Evolutionary conservation across 2,888 invertebrate genomes (phyloP).

Genomic region (Lordiphosa fenestrarum): DNA sequence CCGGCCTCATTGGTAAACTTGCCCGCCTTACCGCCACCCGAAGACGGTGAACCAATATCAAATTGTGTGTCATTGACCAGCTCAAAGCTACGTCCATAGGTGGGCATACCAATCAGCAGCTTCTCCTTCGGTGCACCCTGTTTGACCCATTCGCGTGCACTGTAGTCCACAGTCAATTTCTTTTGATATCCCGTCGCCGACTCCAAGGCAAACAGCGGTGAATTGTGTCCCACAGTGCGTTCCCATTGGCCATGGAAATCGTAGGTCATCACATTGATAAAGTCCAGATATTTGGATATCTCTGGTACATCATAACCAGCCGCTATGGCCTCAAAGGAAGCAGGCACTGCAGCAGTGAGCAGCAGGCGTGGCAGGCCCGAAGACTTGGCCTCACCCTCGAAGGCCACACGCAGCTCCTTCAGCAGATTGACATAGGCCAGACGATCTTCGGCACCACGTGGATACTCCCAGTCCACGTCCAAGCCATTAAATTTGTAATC

Average conservation of each 20-base stretch:
- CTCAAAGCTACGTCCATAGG: slow-evolving; percentile 95
- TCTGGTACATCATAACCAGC: slow-evolving; percentile 97
- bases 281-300: slow-evolving; percentile 95
- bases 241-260: slow-evolving; percentile 98
- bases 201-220: slow-evolving; percentile 92
- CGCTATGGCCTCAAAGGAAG: slow-evolving; percentile 95
- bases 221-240: slow-evolving; percentile 94
- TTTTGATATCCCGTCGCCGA: slow-evolving; percentile 95
- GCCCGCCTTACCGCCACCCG: slow-evolving; percentile 91
- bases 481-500: slow-evolving; percentile 95
- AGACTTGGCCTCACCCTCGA: slow-evolving; percentile 94
- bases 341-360: slow-evolving; percentile 94
- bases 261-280: slow-evolving; percentile 97
- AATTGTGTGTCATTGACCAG: slow-evolving; percentile 92
- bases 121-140: slow-evolving; percentile 97
- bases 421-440: slow-evolving; percentile 91
- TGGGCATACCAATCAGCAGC: slow-evolving; percentile 96
- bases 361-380: slow-evolving; percentile 90
- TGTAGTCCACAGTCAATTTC: slow-evolving; percentile 95
- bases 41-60: slow-evolving; percentile 95
- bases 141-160: slow-evolving; percentile 95
- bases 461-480: slow-evolving; percentile 97
- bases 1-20: slow-evolving; percentile 96
- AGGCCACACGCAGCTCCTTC: slow-evolving; percentile 91
- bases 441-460: slow-evolving; percentile 92